Conservation (phyloP, 2,113 vertebrate species). For the Sialia sialis region DNA sequence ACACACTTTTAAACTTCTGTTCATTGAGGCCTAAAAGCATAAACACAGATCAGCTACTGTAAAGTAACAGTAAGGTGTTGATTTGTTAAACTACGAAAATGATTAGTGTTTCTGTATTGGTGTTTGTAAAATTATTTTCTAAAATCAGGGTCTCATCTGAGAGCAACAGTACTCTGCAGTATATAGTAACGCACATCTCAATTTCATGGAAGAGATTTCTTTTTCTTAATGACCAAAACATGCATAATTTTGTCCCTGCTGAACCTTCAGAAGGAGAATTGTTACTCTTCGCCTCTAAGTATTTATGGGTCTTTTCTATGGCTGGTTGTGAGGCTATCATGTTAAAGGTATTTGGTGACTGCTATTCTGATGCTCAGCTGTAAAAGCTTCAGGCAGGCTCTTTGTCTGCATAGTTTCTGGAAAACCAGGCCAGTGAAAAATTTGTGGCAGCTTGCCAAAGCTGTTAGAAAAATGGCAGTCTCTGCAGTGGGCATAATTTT, state of each 20-base stretch:
- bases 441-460: background rate
- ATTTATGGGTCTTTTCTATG: background rate
- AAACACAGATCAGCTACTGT: background rate
- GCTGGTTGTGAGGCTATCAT: background rate
- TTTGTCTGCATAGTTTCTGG: background rate
- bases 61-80: background rate
- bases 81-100: background rate
- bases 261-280: background rate
- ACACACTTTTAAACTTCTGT: background rate
- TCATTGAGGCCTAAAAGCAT: background rate
- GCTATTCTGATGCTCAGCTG: background rate
- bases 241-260: background rate
- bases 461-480: background rate
- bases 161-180: background rate
- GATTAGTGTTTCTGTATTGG: rapidly evolving
- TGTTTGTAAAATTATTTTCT: background rate
- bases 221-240: background rate
- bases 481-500: background rate
- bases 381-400: background rate
- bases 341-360: background rate
- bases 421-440: background rate
- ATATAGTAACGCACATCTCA: background rate
- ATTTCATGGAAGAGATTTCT: background rate
- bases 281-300: background rate
- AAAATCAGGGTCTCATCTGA: background rate